Evolutionary conservation across 2,113 vertebrate species (phyloP).

Genomic region (Marmota monax): DNA sequence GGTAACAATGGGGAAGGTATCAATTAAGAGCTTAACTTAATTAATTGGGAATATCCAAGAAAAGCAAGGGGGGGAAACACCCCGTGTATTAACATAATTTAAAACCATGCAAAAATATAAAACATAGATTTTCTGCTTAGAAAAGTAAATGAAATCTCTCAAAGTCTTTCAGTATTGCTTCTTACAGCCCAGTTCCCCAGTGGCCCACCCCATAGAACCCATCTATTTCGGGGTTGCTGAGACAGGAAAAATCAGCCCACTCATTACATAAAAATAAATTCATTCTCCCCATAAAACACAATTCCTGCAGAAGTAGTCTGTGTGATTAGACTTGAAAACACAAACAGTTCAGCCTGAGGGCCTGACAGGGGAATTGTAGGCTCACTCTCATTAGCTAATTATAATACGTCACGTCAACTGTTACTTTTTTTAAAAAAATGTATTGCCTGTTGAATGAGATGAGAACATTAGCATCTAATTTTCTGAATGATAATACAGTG

Average conservation of each 20-base stretch:
- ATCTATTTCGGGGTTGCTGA: not conserved
- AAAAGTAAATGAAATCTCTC: not conserved
- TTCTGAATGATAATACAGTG: slow-evolving; percentile 65
- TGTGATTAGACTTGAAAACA: slow-evolving; percentile 63
- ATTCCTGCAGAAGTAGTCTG: slow-evolving; percentile 45
- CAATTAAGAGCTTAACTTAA: not conserved
- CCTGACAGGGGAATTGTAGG: slow-evolving; percentile 52
- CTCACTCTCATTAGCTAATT: slow-evolving; percentile 71
- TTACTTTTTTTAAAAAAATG: slow-evolving; percentile 49
- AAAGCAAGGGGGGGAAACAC: not conserved
- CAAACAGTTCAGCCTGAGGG: slow-evolving; percentile 48
- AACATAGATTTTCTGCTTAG: not conserved
- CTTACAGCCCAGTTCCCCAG: not conserved
- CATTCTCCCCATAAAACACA: not conserved
- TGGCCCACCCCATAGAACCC: not conserved
- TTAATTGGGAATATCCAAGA: not conserved
- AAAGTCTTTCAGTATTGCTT: not conserved
- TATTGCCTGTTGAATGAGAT: slow-evolving; percentile 66
- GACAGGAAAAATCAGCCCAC: not conserved
- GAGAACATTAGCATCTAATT: slow-evolving; percentile 70
- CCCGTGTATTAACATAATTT: not conserved
- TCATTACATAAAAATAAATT: slow-evolving; percentile 21
- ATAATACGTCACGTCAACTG: slow-evolving; percentile 27
- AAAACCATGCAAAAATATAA: not conserved
- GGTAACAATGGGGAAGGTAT: not conserved